Evolutionary conservation across 53 echinoderm and acorn worm genomes (phyloP).

Genomic region (Mesocentrotus franciscanus): DNA sequence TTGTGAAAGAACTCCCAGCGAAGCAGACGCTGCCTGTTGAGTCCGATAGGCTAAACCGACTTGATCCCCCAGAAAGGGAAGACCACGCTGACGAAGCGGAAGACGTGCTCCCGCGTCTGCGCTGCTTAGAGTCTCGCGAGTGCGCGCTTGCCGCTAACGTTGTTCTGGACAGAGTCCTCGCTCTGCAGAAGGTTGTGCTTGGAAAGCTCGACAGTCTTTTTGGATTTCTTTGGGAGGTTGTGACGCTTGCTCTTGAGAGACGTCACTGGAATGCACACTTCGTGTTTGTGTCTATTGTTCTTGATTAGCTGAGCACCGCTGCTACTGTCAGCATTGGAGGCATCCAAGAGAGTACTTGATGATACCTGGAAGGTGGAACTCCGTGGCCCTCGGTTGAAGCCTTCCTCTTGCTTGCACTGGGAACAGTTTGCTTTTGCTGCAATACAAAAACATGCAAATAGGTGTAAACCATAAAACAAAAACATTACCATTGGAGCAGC

Average conservation of each 20-base stretch:
- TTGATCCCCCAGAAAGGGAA: conserved; percentile 61
- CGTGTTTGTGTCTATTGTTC: conserved; percentile 60
- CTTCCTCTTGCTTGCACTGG: conserved; percentile 58
- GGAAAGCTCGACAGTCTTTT: conserved; percentile 53
- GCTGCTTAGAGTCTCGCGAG: conserved; percentile 65
- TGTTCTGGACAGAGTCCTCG: conserved; percentile 38
- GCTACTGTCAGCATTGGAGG: background rate
- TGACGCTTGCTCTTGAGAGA: conserved; percentile 63
- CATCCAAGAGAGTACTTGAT: background rate
- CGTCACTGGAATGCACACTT: conserved; percentile 62
- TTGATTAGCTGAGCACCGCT: background rate
- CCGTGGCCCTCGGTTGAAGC: conserved; percentile 43
- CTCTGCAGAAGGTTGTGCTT: conserved; percentile 56
- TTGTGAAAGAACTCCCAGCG: conserved; percentile 32
- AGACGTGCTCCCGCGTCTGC: conserved; percentile 64
- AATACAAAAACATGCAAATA: background rate
- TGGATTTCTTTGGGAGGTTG: conserved; percentile 56
- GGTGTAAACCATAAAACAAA: background rate
- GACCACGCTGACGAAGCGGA: conserved; percentile 71
- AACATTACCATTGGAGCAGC: too few relatives aligned
- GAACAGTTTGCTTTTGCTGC: conserved; percentile 53
- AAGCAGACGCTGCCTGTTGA: conserved; percentile 54
- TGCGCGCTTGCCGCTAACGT: conserved; percentile 60
- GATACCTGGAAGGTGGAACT: conserved; percentile 41
- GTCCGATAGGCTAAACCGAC: conserved; percentile 52